Evolutionary conservation across 2,797 vertebrate species (phyloP), one percentile per base, ranked within the genome.

Genomic region (Emys orbicularis): DNA sequence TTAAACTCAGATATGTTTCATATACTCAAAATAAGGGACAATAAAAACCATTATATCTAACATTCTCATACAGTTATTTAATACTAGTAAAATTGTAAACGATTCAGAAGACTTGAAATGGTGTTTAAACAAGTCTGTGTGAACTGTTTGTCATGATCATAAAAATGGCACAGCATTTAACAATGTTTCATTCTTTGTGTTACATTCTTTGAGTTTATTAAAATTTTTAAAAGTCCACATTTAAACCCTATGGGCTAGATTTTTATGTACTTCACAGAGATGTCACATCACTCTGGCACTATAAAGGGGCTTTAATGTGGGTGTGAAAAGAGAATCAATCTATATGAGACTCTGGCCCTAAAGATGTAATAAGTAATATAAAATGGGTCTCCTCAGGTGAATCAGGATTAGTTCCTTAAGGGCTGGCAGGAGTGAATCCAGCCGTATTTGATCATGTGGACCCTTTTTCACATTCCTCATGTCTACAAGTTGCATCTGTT

Each of bases 141-240:
- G 25, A 16, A 74, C 83, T n/a, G 6, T 86, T 96, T 89, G 12
- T 49, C 93, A 37, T 53, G 19, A 53, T 53, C 52, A 53, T 53
- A 53, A 53, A 53, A 53, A 53, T 53, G 52, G 52, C 52, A 53
- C 7, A 53, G 18, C 52, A 53, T 53, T 53, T 53, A 53, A 52
- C 18, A 52, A 50, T 0, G 0, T 0, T 88, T 86, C 91, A 96
- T 90, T 61, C 88, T 90, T 61, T 90, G 25, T 81, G n/a, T 2
- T 94, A 86, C 65, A 68, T 37, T n/a, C 15, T n/a, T 68, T 65
- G 59, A n/a, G 91, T 95, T 95, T 91, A 95, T 89, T 94, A 90
- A 90, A n/a, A 84, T 65, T 85, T 95, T 94, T 95, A 74, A 94
- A 97, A 95, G 87, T 93, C 95, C 91, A 96, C 23, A 82, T 96